A percentile compares a stretch with the other conserved stretches of the same genome.
These are phyloP conservation scores for Megalops cyprinoides DNA, from an alignment of 2,797 vertebrate genomes.

Conservation along the genomic window DNA sequence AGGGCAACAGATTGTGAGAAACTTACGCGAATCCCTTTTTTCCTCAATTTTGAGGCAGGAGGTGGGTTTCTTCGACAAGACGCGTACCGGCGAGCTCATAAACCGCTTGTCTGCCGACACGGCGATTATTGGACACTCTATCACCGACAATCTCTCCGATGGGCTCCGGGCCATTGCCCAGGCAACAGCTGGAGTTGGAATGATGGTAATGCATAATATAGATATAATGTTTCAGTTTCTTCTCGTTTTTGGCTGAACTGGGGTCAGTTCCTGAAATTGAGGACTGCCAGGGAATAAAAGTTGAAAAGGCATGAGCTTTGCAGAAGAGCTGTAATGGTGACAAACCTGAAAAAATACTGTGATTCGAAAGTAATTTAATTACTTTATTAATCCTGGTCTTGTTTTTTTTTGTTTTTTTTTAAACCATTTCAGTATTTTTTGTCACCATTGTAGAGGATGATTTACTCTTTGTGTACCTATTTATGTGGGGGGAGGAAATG, in stretches of 20 bases:
- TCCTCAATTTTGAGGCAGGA: constrained; percentile 93
- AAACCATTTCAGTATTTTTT: not conserved
- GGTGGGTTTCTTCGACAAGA: constrained; percentile 93
- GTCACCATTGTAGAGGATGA: not conserved
- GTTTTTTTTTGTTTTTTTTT: not conserved
- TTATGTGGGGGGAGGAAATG: too few species aligned
- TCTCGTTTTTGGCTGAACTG: not conserved
- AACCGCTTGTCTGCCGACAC: constrained; percentile 95
- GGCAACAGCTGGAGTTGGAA: constrained; percentile 86
- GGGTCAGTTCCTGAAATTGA: not conserved
- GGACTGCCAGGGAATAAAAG: not conserved
- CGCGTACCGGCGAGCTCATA: constrained; percentile 91
- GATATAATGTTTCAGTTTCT: not conserved
- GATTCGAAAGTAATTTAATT: not conserved
- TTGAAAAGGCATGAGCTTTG: not conserved
- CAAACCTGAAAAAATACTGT: not conserved
- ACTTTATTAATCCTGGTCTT: too few species aligned
- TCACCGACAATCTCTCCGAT: constrained; percentile 96
- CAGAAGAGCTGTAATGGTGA: not conserved
- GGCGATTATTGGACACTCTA: constrained; percentile 80
- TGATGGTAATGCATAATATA: constrained; percentile 85
- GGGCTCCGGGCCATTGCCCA: constrained; percentile 91
- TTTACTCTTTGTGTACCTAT: not conserved
- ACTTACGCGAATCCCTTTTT: constrained; percentile 84
- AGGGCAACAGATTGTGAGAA: constrained; percentile 92